These are phyloP conservation scores for Sebastes hubbsi DNA, from an alignment of 2,797 vertebrate genomes.

Conservation along the genomic window DNA sequence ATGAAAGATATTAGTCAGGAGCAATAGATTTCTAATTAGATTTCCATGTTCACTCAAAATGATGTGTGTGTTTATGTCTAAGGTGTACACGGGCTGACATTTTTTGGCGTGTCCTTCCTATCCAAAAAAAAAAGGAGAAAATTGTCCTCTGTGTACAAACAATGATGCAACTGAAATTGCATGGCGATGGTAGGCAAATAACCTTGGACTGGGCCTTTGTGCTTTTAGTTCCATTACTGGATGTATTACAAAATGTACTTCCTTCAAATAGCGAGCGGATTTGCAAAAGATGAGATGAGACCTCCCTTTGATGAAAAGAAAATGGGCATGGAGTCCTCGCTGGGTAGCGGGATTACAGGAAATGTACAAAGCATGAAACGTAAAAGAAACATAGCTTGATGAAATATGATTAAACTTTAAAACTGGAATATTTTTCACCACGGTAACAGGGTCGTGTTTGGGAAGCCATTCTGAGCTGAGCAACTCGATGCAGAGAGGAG, in stretches of 20 bases:
- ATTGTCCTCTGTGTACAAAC: constrained; percentile 20
- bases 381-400: constrained; percentile 16
- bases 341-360: neutral
- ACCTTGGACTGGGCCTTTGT: constrained; percentile 35
- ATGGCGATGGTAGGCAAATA: constrained; percentile 55
- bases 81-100: neutral
- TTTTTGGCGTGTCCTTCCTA: neutral
- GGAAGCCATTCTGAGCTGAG: constrained; percentile 9
- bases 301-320: constrained; percentile 6
- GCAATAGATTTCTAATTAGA: constrained; percentile 16
- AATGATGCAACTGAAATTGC: constrained; percentile 64
- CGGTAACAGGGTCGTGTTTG: constrained; percentile 11
- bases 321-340: neutral
- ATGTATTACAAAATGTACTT: constrained; percentile 48
- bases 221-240: constrained; percentile 69
- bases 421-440: neutral
- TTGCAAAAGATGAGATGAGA: constrained; percentile 43
- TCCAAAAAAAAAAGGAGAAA: neutral
- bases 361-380: constrained; percentile 18
- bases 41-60: neutral
- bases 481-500: constrained; percentile 9
- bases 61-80: neutral
- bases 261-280: constrained; percentile 18
- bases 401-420: constrained; percentile 26
- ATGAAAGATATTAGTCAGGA: neutral